A percentile compares a stretch with the other conserved stretches of the same genome.
Evolutionary conservation across 2,888 invertebrate species (phyloP).

Genomic region (Diarsia dahlii): DNA sequence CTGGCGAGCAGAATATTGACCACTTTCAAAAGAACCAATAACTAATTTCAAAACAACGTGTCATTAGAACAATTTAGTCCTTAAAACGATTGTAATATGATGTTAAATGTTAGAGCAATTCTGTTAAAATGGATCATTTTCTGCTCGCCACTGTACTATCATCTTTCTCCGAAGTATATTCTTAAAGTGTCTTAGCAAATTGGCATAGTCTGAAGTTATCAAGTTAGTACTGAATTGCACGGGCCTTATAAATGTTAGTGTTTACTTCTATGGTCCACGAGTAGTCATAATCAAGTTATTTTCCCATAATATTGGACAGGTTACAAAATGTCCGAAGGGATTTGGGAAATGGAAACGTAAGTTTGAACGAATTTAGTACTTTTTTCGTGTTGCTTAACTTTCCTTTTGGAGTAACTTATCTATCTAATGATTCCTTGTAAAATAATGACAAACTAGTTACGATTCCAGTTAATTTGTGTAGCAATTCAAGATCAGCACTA

Average conservation of each 20-base stretch:
- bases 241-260: constrained; percentile 69
- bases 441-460: neutral
- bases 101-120: neutral
- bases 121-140: neutral
- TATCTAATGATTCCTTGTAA: neutral
- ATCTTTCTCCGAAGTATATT: constrained; percentile 62
- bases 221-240: constrained; percentile 59
- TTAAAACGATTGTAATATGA: neutral
- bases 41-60: neutral
- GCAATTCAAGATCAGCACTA: neutral
- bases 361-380: neutral
- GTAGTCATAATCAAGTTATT: constrained; percentile 10
- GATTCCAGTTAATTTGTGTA: constrained; percentile 1
- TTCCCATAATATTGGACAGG: neutral
- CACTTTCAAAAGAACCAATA: constrained; percentile 8
- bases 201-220: constrained; percentile 61
- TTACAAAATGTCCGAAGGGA: neutral
- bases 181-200: constrained; percentile 69
- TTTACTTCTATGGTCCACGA: constrained; percentile 41
- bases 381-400: neutral
- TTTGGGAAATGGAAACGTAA: neutral
- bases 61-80: constrained; percentile 15
- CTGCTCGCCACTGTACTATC: constrained; percentile 58
- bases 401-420: neutral
- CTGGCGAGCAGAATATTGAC: constrained; percentile 52